Evolutionary conservation across 2,113 vertebrate genomes (phyloP).

Genomic region (Mobula hypostoma): DNA sequence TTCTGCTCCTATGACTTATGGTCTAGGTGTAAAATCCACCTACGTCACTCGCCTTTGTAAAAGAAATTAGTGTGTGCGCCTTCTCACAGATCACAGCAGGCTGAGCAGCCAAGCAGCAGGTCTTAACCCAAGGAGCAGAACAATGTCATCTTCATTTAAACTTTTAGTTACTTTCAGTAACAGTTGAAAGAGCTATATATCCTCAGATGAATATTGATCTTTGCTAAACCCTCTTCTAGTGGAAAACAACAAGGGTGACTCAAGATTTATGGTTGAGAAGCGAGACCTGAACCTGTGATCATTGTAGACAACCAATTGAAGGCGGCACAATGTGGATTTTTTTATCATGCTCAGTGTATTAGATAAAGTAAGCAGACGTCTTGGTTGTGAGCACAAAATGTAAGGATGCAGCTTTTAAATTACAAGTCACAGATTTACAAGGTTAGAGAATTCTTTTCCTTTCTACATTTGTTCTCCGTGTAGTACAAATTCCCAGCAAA

Average conservation of each 20-base stretch:
- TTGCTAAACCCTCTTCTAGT: too few relatives aligned
- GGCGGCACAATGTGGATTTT: not conserved
- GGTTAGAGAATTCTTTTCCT: not conserved
- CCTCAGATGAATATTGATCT: not conserved
- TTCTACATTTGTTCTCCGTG: not conserved
- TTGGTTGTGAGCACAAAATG: not conserved
- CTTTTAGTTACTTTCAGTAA: not conserved
- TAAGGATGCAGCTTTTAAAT: slow-evolving; percentile 2
- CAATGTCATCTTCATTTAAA: not conserved
- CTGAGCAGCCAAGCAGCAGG: not conserved
- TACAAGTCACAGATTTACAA: not conserved
- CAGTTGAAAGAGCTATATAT: not conserved
- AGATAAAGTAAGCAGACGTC: not conserved
- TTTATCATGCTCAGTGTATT: not conserved
- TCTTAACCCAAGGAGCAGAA: not conserved
- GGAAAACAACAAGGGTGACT: not conserved
- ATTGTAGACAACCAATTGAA: not conserved
- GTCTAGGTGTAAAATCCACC: not conserved
- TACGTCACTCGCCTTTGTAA: not conserved
- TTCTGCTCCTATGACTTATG: too few relatives aligned
- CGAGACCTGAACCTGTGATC: not conserved
- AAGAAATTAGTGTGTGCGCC: not conserved
- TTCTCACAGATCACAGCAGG: not conserved
- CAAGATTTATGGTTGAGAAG: not conserved
- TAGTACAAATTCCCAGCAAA: not conserved